Base-by-base conservation (phyloP, 2,888 invertebrate species). In the Apodemia hepburni region DNA sequence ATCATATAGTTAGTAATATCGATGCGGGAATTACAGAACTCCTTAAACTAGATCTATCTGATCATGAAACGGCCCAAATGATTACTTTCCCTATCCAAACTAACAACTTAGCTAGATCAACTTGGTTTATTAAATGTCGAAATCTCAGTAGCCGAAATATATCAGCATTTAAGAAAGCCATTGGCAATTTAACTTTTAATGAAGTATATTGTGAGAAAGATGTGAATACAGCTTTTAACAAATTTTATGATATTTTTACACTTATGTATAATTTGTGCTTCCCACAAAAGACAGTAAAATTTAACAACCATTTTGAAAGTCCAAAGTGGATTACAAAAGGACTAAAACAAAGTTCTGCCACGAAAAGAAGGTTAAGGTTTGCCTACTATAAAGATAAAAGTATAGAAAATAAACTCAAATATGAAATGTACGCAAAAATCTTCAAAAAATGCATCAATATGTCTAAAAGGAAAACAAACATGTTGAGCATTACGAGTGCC, bases 261-360 rank as follows among this genome's bases (percentile, higher is more conserved):
- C 11, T 47, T n/a, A 15, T 47, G 17, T n/a, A 47, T 47, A n/a
- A 47, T 7, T 17, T 47, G 6, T 47, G 47, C 11, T 47, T n/a
- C 8, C 47, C 47, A 3, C n/a, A 47, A n/a, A 47, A 47, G 2
- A 47, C 17, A n/a, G 47, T 47, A n/a, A 47, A n/a, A 17, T 5
- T 47, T 5, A 47, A 47, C 47, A 47, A n/a, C 17, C 5, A n/a
- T 1, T n/a, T 17, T 47, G n/a, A 47, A n/a, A 47, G 47, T 8
- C 47, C 47, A 47, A 47, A 17, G 17, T 47, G 47, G 47, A 47
- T 47, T 8, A 47, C 47, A n/a, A 47, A 47, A 47, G 47, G 47
- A n/a, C 17, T 47, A 17, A 47, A 11, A 8, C 17, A 17, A 47
- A 47, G 47, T 47, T 47, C 47, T 47, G 38, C 38, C 38, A 38